These are phyloP conservation scores for Siniperca obscura DNA, from an alignment of 2,797 vertebrate species.

Conservation along the genomic window DNA sequence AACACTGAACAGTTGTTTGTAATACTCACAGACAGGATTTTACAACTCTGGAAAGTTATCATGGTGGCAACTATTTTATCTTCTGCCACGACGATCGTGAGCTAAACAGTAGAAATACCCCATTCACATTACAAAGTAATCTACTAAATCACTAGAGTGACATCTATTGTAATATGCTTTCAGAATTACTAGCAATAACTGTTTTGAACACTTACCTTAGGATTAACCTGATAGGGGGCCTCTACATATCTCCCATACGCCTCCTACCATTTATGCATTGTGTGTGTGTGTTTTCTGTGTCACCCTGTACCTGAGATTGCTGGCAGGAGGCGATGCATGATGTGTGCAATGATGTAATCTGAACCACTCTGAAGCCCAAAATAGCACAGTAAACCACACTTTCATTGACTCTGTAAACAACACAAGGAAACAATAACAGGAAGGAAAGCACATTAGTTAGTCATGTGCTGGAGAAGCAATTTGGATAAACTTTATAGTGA, in stretches of 20 bases:
- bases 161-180: not conserved
- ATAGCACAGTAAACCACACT: slow-evolving; percentile 59
- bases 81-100: accelerated
- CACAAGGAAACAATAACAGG: slow-evolving; percentile 44
- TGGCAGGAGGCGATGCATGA: slow-evolving; percentile 55
- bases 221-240: not conserved
- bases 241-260: too few species aligned
- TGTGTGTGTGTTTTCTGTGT: slow-evolving; percentile 20
- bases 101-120: not conserved
- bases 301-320: slow-evolving; percentile 53
- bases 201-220: not conserved
- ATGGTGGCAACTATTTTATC: not conserved
- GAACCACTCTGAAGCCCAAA: slow-evolving; percentile 49
- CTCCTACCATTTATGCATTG: not conserved
- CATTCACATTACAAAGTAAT: not conserved
- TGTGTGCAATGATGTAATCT: slow-evolving; percentile 69
- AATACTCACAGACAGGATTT: not conserved
- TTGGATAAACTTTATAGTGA: not conserved
- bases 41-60: not conserved
- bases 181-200: not conserved
- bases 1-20: not conserved
- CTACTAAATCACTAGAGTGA: not conserved
- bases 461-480: slow-evolving; percentile 8
- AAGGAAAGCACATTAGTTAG: slow-evolving; percentile 28
- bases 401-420: slow-evolving; percentile 64